Evolutionary conservation across 2,888 invertebrate species (phyloP).

Genomic region (Drosophila nr. medialis): DNA sequence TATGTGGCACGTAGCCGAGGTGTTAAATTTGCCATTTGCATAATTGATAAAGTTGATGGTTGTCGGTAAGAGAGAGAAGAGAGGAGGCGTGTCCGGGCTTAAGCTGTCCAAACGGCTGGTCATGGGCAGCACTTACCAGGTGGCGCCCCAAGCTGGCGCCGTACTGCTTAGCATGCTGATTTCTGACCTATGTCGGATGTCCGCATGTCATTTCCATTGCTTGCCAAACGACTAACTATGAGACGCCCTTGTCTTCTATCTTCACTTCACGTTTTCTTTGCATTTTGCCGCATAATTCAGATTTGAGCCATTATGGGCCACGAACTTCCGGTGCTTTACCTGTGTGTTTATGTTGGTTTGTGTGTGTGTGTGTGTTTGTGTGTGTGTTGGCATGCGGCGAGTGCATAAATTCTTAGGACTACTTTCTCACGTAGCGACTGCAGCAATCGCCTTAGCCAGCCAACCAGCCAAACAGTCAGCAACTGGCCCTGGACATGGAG

Average conservation of each 20-base stretch:
- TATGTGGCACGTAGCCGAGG: conserved; percentile 64
- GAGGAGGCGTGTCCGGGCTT: conserved; percentile 26
- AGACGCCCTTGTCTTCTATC: conserved; percentile 16
- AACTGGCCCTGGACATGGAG: conserved; percentile 56
- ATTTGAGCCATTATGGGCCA: conserved; percentile 75
- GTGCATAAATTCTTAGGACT: conserved; percentile 73
- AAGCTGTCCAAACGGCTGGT: conserved; percentile 50
- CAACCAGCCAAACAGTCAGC: conserved; percentile 5
- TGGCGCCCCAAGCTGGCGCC: conserved; percentile 37
- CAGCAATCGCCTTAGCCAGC: conserved; percentile 30
- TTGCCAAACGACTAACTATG: conserved; percentile 18
- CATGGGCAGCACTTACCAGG: conserved; percentile 13
- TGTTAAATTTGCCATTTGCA: conserved; percentile 81
- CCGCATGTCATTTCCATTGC: conserved; percentile 73
- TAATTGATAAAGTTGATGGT: conserved; percentile 78
- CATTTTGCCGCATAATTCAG: conserved; percentile 74
- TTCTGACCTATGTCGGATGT: conserved; percentile 78
- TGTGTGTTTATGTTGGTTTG: background rate
- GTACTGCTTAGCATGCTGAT: conserved; percentile 73
- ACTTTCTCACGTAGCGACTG: conserved; percentile 61
- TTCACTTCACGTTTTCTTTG: conserved; percentile 25
- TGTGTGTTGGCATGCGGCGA: conserved; percentile 61
- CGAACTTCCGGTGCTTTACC: conserved; percentile 63
- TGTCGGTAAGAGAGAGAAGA: conserved; percentile 20
- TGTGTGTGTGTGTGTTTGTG: conserved; percentile 18